phyloP scores from a whole-genome alignment of 2,888 invertebrate genomes.

The Chouioia cunea region DNA sequence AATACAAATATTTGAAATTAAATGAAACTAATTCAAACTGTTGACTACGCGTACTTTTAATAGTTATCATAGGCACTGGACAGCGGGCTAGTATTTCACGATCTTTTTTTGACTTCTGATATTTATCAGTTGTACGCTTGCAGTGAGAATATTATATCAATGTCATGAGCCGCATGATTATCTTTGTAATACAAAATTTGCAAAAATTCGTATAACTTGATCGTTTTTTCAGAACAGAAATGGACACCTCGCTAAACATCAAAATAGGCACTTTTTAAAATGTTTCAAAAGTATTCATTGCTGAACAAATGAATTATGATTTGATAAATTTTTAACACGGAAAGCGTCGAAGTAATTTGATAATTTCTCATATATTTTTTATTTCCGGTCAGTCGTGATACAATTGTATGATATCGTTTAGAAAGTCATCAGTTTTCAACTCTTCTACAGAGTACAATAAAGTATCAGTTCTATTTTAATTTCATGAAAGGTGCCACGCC shows the following conservation, averaged over 20 bases:
- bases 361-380: too few species aligned
- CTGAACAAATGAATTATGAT: background rate
- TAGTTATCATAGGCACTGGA: constrained; percentile 44
- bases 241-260: constrained; percentile 31
- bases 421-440: too few species aligned
- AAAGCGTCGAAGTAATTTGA: too few species aligned
- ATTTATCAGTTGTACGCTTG: constrained; percentile 21
- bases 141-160: constrained; percentile 22
- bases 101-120: constrained; percentile 23
- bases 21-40: constrained; percentile 22
- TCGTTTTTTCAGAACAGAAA: constrained; percentile 22
- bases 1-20: constrained; percentile 13
- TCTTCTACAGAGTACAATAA: too few species aligned
- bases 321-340: too few species aligned
- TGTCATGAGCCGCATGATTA: constrained; percentile 43
- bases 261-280: constrained; percentile 39
- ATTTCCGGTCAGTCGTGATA: too few species aligned
- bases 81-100: constrained; percentile 42
- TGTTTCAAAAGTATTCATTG: constrained; percentile 4
- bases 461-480: constrained; percentile 21
- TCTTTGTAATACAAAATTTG: constrained; percentile 18
- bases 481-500: constrained; percentile 36
- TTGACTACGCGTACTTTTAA: constrained; percentile 23
- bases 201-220: constrained; percentile 33
- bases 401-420: too few species aligned